phyloP scores from a whole-genome alignment of 2,113 vertebrate genomes.

The Gambusia affinis region DNA sequence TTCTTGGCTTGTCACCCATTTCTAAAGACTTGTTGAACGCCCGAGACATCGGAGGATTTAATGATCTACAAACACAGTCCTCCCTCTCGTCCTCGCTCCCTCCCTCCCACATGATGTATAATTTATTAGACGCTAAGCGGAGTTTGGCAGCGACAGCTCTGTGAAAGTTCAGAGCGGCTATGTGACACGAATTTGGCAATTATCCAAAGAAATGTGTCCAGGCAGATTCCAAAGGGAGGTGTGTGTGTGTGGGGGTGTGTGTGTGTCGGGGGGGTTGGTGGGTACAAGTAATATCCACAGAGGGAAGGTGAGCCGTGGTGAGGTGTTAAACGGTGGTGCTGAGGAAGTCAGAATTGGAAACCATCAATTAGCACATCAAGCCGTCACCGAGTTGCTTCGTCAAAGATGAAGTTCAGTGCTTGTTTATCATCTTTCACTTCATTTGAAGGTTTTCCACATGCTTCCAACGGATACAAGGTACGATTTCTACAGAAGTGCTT shows the following conservation, averaged over 20 bases:
- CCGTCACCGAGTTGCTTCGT: neutral
- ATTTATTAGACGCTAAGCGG: conserved; percentile 62
- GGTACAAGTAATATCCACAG: conserved; percentile 4
- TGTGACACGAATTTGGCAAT: conserved; percentile 65
- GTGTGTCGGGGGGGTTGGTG: neutral
- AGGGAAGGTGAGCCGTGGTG: conserved; percentile 7
- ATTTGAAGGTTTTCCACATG: neutral
- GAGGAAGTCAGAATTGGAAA: conserved; percentile 13
- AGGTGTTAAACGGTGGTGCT: neutral
- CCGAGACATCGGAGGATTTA: conserved; percentile 35
- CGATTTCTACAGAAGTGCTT: neutral
- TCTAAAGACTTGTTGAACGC: conserved; percentile 59
- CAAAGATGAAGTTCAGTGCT: neutral
- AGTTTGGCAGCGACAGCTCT: conserved; percentile 55
- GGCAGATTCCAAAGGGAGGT: neutral
- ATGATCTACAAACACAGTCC: conserved; percentile 40
- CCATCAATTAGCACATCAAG: conserved; percentile 14
- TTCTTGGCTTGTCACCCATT: conserved; percentile 31
- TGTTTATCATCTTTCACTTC: neutral
- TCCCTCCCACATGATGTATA: conserved; percentile 54
- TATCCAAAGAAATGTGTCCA: conserved; percentile 39
- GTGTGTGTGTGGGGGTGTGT: neutral
- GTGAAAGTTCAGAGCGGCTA: conserved; percentile 55
- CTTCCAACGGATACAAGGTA: neutral
- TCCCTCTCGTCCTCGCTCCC: conserved; percentile 13